Evolutionary conservation across 2,888 invertebrate species (phyloP).

Genomic region (Drosophila macrothrix): DNA sequence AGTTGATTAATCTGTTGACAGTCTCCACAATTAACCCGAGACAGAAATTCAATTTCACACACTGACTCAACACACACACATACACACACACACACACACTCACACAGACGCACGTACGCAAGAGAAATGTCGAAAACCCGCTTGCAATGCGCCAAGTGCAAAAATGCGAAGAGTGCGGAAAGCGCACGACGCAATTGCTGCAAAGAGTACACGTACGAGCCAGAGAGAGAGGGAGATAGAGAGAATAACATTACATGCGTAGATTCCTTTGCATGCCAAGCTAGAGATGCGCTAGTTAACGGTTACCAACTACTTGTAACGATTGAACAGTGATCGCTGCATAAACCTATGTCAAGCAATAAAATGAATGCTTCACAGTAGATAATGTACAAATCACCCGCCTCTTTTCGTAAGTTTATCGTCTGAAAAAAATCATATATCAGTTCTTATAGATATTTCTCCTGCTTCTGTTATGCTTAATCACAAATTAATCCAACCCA

Average conservation of each 20-base stretch:
- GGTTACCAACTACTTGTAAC: neutral
- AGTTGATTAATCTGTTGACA: slow-evolving; percentile 57
- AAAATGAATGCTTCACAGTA: neutral
- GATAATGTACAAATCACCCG: neutral
- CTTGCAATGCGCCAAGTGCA: slow-evolving; percentile 40
- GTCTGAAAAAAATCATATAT: neutral
- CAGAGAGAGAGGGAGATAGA: neutral
- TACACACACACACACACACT: slow-evolving; percentile 36
- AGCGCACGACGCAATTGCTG: slow-evolving; percentile 16
- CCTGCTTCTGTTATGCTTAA: neutral
- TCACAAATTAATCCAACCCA: neutral
- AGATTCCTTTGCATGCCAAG: slow-evolving; percentile 31
- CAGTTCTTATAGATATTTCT: neutral
- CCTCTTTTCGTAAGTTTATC: too few relatives aligned
- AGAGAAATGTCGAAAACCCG: slow-evolving; percentile 23
- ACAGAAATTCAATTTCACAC: slow-evolving; percentile 25
- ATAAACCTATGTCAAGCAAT: neutral
- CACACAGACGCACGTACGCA: slow-evolving; percentile 13
- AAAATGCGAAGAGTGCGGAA: slow-evolving; percentile 28
- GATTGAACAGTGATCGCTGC: neutral
- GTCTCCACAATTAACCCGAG: slow-evolving; percentile 38
- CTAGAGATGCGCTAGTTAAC: slow-evolving; percentile 16
- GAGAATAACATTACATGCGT: neutral
- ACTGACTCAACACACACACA: slow-evolving; percentile 18
- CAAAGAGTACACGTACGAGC: neutral